Evolutionary conservation across 2,113 vertebrate genomes (phyloP).

Genomic region (Pterocles burchelli): DNA sequence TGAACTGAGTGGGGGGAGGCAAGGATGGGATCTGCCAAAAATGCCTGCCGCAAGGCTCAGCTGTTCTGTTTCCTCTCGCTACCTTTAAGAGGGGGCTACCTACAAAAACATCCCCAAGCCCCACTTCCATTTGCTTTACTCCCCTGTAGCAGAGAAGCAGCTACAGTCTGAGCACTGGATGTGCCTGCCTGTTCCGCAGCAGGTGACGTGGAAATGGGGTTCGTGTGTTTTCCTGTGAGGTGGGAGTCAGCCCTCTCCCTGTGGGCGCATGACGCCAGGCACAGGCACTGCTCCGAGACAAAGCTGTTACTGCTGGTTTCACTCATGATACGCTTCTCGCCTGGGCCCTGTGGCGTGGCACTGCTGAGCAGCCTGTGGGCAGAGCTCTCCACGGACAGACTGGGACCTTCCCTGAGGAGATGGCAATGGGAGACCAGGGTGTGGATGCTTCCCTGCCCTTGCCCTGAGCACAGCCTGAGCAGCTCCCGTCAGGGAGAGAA

Average conservation of each 20-base stretch:
- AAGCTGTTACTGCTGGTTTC: neutral
- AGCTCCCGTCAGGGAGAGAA: fast-evolving
- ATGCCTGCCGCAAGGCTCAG: neutral
- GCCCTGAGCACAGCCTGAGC: neutral
- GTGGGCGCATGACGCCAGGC: fast-evolving
- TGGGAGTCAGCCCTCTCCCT: neutral
- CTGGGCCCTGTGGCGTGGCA: neutral
- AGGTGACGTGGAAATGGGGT: neutral
- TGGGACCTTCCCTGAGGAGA: neutral
- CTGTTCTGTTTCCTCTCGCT: neutral
- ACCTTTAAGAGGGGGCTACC: neutral
- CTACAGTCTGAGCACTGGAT: fast-evolving
- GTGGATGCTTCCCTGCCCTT: neutral
- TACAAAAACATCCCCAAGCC: neutral
- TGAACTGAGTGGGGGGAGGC: neutral
- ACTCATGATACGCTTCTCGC: neutral
- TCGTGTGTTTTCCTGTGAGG: neutral
- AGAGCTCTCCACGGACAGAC: neutral
- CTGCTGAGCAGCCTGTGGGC: neutral
- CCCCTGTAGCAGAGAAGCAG: neutral
- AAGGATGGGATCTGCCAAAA: neutral
- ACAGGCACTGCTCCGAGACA: neutral
- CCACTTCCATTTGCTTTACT: neutral
- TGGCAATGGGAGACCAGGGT: fast-evolving
- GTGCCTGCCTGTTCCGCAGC: neutral